Base-by-base conservation (phyloP, 1,140 invertebrate genomes). In the Frieseomelitta varia region DNA sequence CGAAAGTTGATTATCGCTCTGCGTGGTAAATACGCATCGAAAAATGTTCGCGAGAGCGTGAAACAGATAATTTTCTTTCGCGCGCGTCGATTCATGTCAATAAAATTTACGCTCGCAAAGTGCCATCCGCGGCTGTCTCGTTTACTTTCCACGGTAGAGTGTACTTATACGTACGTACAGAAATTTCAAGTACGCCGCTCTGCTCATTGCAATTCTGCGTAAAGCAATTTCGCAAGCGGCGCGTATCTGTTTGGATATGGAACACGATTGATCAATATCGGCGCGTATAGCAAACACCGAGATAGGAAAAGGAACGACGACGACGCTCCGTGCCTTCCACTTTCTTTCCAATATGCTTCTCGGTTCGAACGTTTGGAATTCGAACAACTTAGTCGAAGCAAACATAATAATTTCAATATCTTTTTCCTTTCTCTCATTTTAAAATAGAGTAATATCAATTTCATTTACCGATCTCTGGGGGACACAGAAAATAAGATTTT, bases 171-270 rank as follows among this genome's bases (percentile, higher is more conserved):
- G 82, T 73, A n/a, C 8, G 71, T 79, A 79, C 63, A 79, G 34
- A 79, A 79, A 73, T 73, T 84, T 84, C 82, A 84, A 84, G 78
- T n/a, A 75, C 63, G 86, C 67, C 53, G n/a, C 56, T 39, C 17
- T 30, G 53, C 68, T n/a, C 51, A 47, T 69, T 75, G 55, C 85
- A 67, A 84, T 34, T 71, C 65, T 34, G 63, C 63, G 85, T 87
- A 81, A 79, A 78, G 19, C 84, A 14, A 71, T 91, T 92, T 91
- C 90, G 84, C 85, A 91, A 81, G 79, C 87, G 84, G 69, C 61
- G 80, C 78, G 77, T 34, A 15, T 51, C 56, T 58, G 65, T 75
- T 88, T 87, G 85, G 89, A 91, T 91, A 79, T 91, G 83, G 87
- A 71, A 87, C 85, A 86, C 79, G 34, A 56, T 81, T 89, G 84